These are phyloP conservation scores for Popillia japonica DNA, from an alignment of 1,140 invertebrate genomes.

Conservation along the genomic window DNA sequence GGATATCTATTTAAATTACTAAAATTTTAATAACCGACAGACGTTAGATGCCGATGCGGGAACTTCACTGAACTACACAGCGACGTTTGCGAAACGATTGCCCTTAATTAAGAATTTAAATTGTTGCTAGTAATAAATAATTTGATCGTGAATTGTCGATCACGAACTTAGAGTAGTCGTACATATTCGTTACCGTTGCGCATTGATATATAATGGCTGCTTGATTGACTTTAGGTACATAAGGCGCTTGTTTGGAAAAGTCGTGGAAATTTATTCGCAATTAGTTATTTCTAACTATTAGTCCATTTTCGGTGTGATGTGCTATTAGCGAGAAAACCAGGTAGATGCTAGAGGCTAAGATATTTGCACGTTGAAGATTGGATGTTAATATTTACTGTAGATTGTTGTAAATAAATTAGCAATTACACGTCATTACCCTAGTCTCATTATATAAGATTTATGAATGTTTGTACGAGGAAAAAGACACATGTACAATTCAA, in stretches of 20 bases:
- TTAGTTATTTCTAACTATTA: neutral
- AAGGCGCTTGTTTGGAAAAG: neutral
- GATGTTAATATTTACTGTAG: too few relatives aligned
- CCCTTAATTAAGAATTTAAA: conserved; percentile 25
- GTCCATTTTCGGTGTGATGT: neutral
- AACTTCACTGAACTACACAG: neutral
- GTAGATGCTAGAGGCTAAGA: neutral
- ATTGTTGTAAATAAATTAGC: too few relatives aligned
- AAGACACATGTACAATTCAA: too few relatives aligned
- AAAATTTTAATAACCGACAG: neutral
- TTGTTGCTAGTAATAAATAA: conserved; percentile 16
- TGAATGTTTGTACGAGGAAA: too few relatives aligned
- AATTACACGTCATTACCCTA: too few relatives aligned
- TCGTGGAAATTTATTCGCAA: conserved; percentile 24
- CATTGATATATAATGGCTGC: conserved; percentile 6
- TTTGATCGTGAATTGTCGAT: conserved; percentile 27
- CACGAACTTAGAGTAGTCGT: neutral
- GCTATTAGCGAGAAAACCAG: neutral
- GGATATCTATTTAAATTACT: neutral
- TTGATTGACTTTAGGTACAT: neutral
- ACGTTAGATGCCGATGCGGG: neutral
- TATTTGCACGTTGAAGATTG: neutral
- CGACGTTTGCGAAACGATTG: neutral
- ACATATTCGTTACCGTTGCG: conserved; percentile 19
- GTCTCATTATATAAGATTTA: too few relatives aligned